These are phyloP conservation scores for Bettongia penicillata DNA, from an alignment of 2,113 vertebrate species.

Conservation along the genomic window DNA sequence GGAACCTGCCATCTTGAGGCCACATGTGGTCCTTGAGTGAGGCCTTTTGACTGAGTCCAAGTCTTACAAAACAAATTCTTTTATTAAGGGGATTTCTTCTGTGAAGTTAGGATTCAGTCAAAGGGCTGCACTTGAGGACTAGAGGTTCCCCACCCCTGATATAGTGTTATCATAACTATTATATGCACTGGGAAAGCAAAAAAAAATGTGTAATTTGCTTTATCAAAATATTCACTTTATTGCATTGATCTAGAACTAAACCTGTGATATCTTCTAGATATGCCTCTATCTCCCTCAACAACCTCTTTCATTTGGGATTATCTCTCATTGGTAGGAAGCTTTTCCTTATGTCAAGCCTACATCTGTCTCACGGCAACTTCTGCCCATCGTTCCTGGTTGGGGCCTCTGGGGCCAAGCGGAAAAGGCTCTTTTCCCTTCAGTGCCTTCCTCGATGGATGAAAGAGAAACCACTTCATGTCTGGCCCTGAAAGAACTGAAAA, in stretches of 20 bases:
- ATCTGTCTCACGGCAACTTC: neutral
- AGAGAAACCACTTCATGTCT: neutral
- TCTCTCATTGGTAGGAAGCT: neutral
- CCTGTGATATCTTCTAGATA: neutral
- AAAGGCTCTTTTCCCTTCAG: neutral
- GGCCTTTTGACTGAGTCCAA: too few relatives aligned
- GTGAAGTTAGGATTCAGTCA: too few relatives aligned
- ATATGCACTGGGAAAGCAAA: neutral
- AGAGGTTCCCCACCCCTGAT: neutral
- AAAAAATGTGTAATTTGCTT: neutral
- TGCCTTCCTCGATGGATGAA: neutral
- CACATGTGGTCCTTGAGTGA: too few relatives aligned
- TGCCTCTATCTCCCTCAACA: neutral
- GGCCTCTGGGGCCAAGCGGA: neutral
- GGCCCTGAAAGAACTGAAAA: neutral
- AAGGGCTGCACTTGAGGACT: too few relatives aligned
- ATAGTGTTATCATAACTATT: neutral
- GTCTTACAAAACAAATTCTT: too few relatives aligned
- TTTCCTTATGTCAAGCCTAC: neutral
- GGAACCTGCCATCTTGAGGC: too few relatives aligned
- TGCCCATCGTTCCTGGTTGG: neutral
- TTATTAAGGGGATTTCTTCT: too few relatives aligned
- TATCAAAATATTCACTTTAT: neutral
- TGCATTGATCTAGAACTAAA: neutral
- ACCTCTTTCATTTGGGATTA: neutral